Percentiles rank a stretch among this genome's conserved stretches.
These are phyloP conservation scores for Mohoua ochrocephala DNA, from an alignment of 2,113 vertebrate species.

Conservation along the genomic window DNA sequence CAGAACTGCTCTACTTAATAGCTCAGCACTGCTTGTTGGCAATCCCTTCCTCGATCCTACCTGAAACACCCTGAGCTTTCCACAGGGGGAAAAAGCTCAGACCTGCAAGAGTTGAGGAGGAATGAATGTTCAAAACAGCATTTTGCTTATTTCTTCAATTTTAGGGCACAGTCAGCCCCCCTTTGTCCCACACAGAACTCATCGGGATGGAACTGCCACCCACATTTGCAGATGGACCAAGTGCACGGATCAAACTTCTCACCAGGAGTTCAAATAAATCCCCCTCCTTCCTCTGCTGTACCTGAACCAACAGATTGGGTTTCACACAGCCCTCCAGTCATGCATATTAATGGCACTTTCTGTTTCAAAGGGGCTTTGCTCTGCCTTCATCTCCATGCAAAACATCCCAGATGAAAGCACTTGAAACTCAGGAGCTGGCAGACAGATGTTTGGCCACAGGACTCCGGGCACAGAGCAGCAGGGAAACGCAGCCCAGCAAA, in stretches of 20 bases:
- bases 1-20: slow-evolving; percentile 18
- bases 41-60: background rate
- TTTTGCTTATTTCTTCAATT: background rate
- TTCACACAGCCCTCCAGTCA: rapidly evolving
- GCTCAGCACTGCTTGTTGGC: slow-evolving; percentile 30
- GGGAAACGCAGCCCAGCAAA: background rate
- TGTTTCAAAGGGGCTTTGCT: background rate
- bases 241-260: background rate
- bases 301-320: background rate
- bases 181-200: background rate
- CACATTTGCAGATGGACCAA: background rate
- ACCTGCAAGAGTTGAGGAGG: background rate
- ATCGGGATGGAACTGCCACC: background rate
- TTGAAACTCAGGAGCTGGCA: background rate
- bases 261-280: background rate
- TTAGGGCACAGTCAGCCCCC: background rate
- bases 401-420: background rate
- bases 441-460: background rate
- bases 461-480: background rate
- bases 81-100: background rate
- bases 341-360: background rate
- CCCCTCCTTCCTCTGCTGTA: background rate
- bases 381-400: background rate
- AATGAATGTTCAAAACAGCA: background rate
- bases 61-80: slow-evolving; percentile 31